phyloP scores from a whole-genome alignment of 2,113 vertebrate species.

The Rostratula benghalensis region DNA sequence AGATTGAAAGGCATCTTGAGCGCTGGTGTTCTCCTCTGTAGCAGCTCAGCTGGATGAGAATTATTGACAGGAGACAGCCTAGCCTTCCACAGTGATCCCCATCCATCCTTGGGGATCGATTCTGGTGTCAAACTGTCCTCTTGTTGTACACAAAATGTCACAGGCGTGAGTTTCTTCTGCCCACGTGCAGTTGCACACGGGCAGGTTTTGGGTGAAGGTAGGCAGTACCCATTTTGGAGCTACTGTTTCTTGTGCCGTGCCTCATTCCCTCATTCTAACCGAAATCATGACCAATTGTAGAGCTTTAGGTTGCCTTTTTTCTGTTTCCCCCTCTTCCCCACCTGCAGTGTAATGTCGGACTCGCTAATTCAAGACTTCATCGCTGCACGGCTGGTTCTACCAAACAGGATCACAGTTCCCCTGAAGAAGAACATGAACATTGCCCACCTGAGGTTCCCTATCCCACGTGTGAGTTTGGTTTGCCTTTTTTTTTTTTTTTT shows the following conservation, averaged over 20 bases:
- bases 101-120: background rate
- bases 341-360: conserved; percentile 85
- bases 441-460: conserved; percentile 88
- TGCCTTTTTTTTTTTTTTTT: background rate
- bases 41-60: accelerated
- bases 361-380: conserved; percentile 87
- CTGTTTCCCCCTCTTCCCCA: background rate
- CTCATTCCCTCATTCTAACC: background rate
- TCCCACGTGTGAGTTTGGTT: conserved; percentile 85
- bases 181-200: background rate
- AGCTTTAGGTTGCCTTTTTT: background rate
- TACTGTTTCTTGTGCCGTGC: background rate
- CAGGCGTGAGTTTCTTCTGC: background rate
- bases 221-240: background rate
- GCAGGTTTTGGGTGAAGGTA: background rate
- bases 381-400: conserved; percentile 88
- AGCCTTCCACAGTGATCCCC: background rate
- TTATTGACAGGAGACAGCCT: background rate
- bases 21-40: background rate
- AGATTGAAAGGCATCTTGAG: background rate
- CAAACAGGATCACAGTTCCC: conserved; percentile 92
- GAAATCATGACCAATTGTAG: background rate
- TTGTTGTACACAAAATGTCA: background rate
- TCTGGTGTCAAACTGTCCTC: background rate
- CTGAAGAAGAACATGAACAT: conserved; percentile 90